phyloP scores from a whole-genome alignment of 2,888 invertebrate species.

The Cephus pulcher region DNA sequence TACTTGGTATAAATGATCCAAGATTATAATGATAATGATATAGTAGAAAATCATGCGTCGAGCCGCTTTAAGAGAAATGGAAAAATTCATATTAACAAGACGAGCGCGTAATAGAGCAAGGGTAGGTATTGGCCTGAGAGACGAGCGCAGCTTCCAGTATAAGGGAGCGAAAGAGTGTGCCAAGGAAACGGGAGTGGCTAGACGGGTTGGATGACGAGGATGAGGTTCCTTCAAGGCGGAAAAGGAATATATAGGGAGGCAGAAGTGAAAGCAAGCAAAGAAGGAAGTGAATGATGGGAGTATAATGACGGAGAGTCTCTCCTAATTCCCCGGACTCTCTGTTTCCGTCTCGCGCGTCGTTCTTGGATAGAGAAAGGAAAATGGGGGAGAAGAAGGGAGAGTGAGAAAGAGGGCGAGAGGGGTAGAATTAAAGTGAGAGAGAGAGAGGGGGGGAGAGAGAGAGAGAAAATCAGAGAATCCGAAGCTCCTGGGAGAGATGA shows the following conservation, averaged over 20 bases:
- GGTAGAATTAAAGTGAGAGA: constrained; percentile 16
- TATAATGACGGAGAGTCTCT: constrained; percentile 55
- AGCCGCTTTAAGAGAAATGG: not conserved
- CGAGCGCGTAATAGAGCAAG: constrained; percentile 22
- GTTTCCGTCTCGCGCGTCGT: constrained; percentile 16
- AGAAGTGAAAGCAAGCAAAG: constrained; percentile 22
- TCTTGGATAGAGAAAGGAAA: constrained; percentile 2
- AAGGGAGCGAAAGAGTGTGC: constrained; percentile 25
- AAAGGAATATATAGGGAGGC: constrained; percentile 24
- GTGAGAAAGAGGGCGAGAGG: constrained; percentile 13
- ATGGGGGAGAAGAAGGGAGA: constrained; percentile 6
- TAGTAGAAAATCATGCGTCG: not conserved
- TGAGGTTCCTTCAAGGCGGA: constrained; percentile 11
- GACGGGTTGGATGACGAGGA: constrained; percentile 15
- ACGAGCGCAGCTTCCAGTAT: constrained; percentile 12
- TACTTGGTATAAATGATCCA: not conserved
- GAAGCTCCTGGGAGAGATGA: constrained; percentile 23
- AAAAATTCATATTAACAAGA: constrained; percentile 21
- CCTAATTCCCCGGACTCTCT: constrained; percentile 47
- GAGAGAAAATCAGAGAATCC: constrained; percentile 32
- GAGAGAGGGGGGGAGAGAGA: constrained; percentile 22
- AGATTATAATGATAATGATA: not conserved
- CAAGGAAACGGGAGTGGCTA: constrained; percentile 20
- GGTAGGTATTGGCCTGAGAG: constrained; percentile 14
- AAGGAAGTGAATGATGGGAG: constrained; percentile 53